Evolutionary conservation across 2,113 vertebrate genomes (phyloP), one percentile per base, ranked within the genome.

Genomic region (Chauna torquata): DNA sequence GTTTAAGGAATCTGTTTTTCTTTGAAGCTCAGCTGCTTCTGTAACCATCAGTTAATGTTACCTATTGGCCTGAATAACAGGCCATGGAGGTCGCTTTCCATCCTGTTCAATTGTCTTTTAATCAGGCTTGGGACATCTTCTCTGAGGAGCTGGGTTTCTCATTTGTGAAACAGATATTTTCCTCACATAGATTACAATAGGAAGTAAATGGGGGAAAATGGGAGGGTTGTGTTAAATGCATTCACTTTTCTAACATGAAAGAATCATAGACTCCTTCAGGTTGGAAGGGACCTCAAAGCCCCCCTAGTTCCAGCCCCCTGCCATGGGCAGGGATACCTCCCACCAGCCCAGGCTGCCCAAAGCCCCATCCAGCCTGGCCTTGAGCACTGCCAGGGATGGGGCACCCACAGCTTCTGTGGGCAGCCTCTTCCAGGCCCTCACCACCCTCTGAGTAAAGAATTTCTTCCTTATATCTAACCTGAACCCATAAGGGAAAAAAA

Each of bases 401-500:
- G n/a, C n/a, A n/a, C n/a, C n/a, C n/a, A n/a, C n/a, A n/a, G n/a
- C n/a, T n/a, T n/a, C n/a, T n/a, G n/a, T n/a, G n/a, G n/a, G n/a
- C n/a, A n/a, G n/a, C n/a, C n/a, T n/a, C n/a, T n/a, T n/a, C n/a
- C n/a, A n/a, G n/a, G n/a, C n/a, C n/a, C n/a, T n/a, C n/a, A n/a
- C n/a, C n/a, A n/a, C n/a, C n/a, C n/a, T n/a, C n/a, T n/a, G n/a
- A n/a, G n/a, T n/a, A n/a, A n/a, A n/a, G n/a, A n/a, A n/a, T n/a
- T n/a, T n/a, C n/a, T 61, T n/a, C n/a, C n/a, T n/a, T n/a, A n/a
- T n/a, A n/a, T n/a, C n/a, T n/a, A n/a, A n/a, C n/a, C n/a, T n/a
- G n/a, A n/a, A n/a, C 71, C 77, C 85, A 80, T 87, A 97, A 94
- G 79, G 55, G 91, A 65, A 94, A 76, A 65, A 91, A 76, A 87